Evolutionary conservation across 2,888 invertebrate genomes (phyloP), one percentile per base, ranked within the genome.

Genomic region (Nebria salina): DNA sequence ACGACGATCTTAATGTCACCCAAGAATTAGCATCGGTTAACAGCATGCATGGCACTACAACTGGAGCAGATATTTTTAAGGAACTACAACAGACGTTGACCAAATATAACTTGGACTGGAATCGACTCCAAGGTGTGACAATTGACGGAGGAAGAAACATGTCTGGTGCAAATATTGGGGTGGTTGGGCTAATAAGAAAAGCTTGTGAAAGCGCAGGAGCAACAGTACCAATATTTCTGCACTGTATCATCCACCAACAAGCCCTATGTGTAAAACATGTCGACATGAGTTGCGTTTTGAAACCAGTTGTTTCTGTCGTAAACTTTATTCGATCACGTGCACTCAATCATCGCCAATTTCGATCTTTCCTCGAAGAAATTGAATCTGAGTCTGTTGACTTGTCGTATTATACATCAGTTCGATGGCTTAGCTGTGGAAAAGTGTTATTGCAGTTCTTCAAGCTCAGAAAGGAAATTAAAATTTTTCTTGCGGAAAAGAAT

Each of bases 141-240:
- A 84, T 79, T 79, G 82, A 84, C 75, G 83, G 82, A 34, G 83
- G 76, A 80, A 82, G 72, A 66, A 82, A 82, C 80, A 83, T 83
- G 82, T 79, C 82, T 13, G 84, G 82, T 77, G 73, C 78, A 13
- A 83, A 83, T 77, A 84, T 72, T 65, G 83, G 82, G 70, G 76
- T 83, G 75, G 76, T 82, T 43, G 82, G 77, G 75, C 75, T 20
- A 75, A 3, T 75, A 25, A 54, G 65, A 75, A 75, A 26, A 65
- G 75, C 65, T 65, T 25, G 66, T 66, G 79, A 79, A 65, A 34
- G 42, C 13, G 41, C 13, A 70, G 66, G 41, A 64, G 65, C 65
- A 73, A 15, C 64, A 65, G 9, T 65, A n/a, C 68, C 75, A 68
- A 65, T 79, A 41, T 70, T 70, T 75, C 75, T 78, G 68, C 77